Percentiles rank a stretch among this genome's conserved stretches.
These are phyloP conservation scores for Heloderma charlesbogerti DNA, from an alignment of 2,113 vertebrate genomes.

Conservation along the genomic window DNA sequence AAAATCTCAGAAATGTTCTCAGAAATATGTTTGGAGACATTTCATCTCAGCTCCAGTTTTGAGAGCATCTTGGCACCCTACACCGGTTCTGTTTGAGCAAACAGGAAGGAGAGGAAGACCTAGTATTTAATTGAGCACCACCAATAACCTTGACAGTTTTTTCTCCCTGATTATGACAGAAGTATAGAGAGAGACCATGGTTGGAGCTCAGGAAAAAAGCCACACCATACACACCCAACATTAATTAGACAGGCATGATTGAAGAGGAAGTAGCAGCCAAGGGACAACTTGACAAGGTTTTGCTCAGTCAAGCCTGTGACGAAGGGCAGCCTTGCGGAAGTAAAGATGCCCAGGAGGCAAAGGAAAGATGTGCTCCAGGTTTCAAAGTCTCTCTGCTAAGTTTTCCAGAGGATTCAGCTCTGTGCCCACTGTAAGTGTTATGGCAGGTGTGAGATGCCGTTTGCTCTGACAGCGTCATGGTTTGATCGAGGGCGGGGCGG, in stretches of 20 bases:
- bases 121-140: slow-evolving; percentile 6
- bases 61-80: neutral
- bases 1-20: too few relatives aligned
- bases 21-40: too few relatives aligned
- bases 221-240: neutral
- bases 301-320: slow-evolving; percentile 63
- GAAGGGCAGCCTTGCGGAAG: slow-evolving; percentile 70
- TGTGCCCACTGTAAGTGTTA: neutral
- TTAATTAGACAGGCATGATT: slow-evolving; percentile 65
- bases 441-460: neutral
- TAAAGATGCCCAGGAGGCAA: slow-evolving; percentile 62
- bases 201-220: slow-evolving; percentile 49
- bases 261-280: slow-evolving; percentile 63
- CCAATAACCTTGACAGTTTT: slow-evolving; percentile 46
- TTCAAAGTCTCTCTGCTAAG: neutral
- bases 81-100: neutral
- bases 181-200: slow-evolving; percentile 38
- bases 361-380: slow-evolving; percentile 32
- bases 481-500: fast-evolving
- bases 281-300: slow-evolving; percentile 57
- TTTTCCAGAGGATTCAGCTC: slow-evolving; percentile 35
- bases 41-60: neutral
- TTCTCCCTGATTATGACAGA: slow-evolving; percentile 32
- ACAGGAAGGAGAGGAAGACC: neutral
- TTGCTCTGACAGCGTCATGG: slow-evolving; percentile 27